These are phyloP conservation scores for Antennarius maculatus DNA, from an alignment of 2,797 vertebrate species.

Conservation along the genomic window DNA sequence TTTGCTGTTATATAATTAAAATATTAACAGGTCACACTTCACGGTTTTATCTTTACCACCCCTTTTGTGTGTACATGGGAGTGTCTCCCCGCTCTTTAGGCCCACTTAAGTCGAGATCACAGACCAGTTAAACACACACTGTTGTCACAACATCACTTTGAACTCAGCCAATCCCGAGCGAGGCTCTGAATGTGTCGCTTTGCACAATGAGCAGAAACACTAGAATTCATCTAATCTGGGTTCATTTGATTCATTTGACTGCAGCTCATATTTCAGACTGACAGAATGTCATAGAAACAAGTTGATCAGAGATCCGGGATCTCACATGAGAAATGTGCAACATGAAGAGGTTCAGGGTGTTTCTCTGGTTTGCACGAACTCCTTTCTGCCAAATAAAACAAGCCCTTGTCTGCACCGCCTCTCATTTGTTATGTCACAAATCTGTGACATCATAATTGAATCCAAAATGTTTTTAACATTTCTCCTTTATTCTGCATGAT, in stretches of 20 bases:
- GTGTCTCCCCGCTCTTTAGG: conserved; percentile 40
- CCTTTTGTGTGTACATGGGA: conserved; percentile 16
- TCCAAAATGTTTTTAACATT: too few species aligned
- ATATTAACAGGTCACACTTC: neutral
- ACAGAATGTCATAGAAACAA: too few species aligned
- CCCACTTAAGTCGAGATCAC: conserved; percentile 69
- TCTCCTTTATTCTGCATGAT: too few species aligned
- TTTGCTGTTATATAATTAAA: neutral
- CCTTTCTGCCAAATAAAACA: conserved; percentile 5
- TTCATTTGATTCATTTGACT: too few species aligned
- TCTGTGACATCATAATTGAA: neutral
- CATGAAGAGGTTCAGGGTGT: neutral
- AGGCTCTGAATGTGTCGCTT: conserved; percentile 31
- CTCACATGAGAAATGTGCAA: neutral
- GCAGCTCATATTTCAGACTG: too few species aligned
- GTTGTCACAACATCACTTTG: conserved; percentile 68
- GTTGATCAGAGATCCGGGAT: neutral
- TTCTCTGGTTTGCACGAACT: conserved; percentile 1
- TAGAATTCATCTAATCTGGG: too few species aligned
- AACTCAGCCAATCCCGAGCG: conserved; percentile 40
- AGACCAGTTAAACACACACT: conserved; percentile 64
- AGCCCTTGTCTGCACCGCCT: neutral
- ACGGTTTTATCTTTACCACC: too few species aligned
- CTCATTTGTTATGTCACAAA: conserved; percentile 19
- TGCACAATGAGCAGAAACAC: neutral